Percentiles rank a stretch among this genome's conserved stretches.
Conservation (phyloP, 1,140 invertebrate genomes). For the Rhagoletis pomonella region DNA sequence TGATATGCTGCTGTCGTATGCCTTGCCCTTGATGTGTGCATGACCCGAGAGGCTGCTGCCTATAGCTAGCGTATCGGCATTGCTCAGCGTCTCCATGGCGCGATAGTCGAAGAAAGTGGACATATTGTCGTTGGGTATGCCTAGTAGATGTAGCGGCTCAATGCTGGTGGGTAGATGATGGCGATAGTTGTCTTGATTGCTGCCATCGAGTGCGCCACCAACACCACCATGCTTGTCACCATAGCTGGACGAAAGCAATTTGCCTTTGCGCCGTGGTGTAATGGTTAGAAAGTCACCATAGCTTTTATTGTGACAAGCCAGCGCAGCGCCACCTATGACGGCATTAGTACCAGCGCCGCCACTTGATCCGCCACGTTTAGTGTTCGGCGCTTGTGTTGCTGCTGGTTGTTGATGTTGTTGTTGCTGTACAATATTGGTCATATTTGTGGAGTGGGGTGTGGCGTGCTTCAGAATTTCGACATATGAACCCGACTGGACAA, state of each 20-base stretch:
- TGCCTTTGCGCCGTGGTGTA: conserved; percentile 61
- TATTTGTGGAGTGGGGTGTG: conserved; percentile 51
- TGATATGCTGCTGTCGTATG: conserved; percentile 55
- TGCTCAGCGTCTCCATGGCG: conserved; percentile 64
- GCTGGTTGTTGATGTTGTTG: conserved; percentile 7
- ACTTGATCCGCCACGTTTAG: not conserved
- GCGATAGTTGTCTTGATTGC: conserved; percentile 58
- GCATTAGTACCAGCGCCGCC: not conserved
- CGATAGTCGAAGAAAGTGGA: conserved; percentile 61
- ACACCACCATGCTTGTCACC: conserved; percentile 54
- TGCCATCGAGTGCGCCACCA: conserved; percentile 36
- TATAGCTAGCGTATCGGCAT: conserved; percentile 64
- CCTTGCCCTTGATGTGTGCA: conserved; percentile 56
- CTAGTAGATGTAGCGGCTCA: conserved; percentile 62
- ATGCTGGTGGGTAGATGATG: conserved; percentile 62
- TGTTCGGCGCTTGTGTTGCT: conserved; percentile 3
- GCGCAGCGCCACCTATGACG: conserved; percentile 9
- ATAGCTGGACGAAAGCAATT: conserved; percentile 53
- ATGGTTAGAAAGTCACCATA: conserved; percentile 64
- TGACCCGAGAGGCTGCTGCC: conserved; percentile 61
- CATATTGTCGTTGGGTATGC: conserved; percentile 58
- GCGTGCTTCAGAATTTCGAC: conserved; percentile 63
- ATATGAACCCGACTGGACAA: conserved; percentile 64
- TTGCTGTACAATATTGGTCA: no score
- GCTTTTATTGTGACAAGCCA: conserved; percentile 61